phyloP scores from a whole-genome alignment of 1,140 invertebrate genomes.

The Bombus pyrosoma region DNA sequence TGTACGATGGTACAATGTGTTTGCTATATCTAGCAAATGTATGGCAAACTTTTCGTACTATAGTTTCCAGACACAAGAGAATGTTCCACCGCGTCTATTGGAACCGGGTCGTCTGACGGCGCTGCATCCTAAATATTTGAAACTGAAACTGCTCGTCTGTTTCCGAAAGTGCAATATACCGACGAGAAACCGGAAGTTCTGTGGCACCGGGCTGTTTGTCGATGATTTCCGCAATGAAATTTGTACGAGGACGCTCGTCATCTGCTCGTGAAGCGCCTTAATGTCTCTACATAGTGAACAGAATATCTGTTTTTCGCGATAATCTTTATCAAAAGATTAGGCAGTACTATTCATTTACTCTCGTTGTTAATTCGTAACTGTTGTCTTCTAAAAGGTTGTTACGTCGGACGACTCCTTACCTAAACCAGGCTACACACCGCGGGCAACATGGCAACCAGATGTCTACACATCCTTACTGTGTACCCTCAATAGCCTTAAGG shows the following conservation, averaged over 20 bases:
- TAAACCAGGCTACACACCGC: too few species aligned
- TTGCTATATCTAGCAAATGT: not conserved
- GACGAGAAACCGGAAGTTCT: constrained; percentile 11
- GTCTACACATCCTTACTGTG: too few species aligned
- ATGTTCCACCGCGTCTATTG: not conserved
- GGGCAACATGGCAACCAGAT: too few species aligned
- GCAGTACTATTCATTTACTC: too few species aligned
- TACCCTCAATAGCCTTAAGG: too few species aligned
- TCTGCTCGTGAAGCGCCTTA: not conserved
- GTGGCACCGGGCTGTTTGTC: not conserved
- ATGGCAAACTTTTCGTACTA: not conserved
- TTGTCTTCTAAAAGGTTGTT: too few species aligned
- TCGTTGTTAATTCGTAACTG: too few species aligned
- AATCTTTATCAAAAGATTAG: not conserved
- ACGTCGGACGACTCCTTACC: too few species aligned
- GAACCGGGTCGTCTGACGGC: constrained; percentile 1
- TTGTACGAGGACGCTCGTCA: not conserved
- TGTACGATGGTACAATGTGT: not conserved
- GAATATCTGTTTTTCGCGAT: not conserved
- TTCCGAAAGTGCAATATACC: not conserved
- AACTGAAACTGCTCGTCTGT: constrained; percentile 5
- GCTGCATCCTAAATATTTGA: constrained; percentile 36
- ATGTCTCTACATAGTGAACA: not conserved
- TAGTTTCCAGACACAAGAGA: not conserved
- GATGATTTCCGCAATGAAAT: constrained; percentile 12